Base-by-base conservation (phyloP, 1,140 invertebrate genomes). In the Penaeus vannamei region DNA sequence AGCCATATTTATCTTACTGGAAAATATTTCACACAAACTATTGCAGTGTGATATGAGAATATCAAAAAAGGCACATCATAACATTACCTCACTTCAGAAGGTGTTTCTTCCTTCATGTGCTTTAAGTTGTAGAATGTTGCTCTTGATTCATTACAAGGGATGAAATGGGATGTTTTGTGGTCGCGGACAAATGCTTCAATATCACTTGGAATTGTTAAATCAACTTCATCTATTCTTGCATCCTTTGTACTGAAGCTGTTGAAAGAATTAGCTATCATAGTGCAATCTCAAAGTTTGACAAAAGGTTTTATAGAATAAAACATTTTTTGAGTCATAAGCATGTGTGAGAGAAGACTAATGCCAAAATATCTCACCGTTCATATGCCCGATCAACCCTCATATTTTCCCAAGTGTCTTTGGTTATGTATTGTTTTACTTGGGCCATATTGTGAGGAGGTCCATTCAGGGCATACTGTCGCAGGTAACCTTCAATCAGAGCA, bases 341-440 rank as follows among this genome's bases (percentile, higher is more conserved):
- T 26, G 23, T 76, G 36, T 76, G 66, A 72, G 32, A 20, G 66
- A 22, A 22, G 66, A 72, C 10, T 8, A 72, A 72, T 32, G 66
- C n/a, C n/a, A 72, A 32, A 17, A 26, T 72, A 32, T 26, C n/a
- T 61, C 53, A 90, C 89, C 89, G 62, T 26, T 90, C 89, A 90
- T 90, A 90, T 4, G 89, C 84, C 32, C 89, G 79, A 69, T 90
- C 89, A 69, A 86, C 53, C 32, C 79, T 90, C 77, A 90, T 84
- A 26, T 86, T 77, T 36, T 83, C 69, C 89, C 89, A 90, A 23
- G 89, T 29, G 29, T 90, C 85, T 26, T 86, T 84, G 26, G 89
- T 90, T 62, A 90, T 90, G 66, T 86, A 90, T 72, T 90, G 89
- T 36, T 90, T 90, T 26, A 90, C 89, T 53, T 86, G 79, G 42